Evolutionary conservation across 2,888 invertebrate genomes (phyloP).

Genomic region (Taenaris catops): DNA sequence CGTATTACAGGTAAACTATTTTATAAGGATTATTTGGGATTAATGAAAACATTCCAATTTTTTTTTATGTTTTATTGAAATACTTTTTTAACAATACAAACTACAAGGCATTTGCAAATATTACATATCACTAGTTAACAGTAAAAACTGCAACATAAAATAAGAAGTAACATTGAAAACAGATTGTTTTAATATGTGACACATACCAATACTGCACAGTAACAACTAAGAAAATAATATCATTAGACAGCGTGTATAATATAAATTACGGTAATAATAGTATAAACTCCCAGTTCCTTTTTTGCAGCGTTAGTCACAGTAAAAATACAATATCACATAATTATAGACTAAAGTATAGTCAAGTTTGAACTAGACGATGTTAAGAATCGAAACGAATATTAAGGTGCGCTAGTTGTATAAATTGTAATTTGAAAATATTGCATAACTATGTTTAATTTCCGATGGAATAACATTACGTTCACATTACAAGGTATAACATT

Average conservation of each 20-base stretch:
- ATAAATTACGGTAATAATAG: slow-evolving; percentile 1
- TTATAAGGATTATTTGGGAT: too few relatives aligned
- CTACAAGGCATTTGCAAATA: slow-evolving; percentile 42
- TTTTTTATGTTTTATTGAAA: slow-evolving; percentile 24
- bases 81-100: slow-evolving; percentile 46
- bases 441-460: too few relatives aligned
- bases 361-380: too few relatives aligned
- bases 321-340: slow-evolving; percentile 12
- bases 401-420: too few relatives aligned
- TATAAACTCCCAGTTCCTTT: slow-evolving; percentile 4
- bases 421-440: too few relatives aligned
- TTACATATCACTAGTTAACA: slow-evolving; percentile 29
- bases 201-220: slow-evolving; percentile 13
- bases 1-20: too few relatives aligned
- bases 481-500: too few relatives aligned
- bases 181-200: slow-evolving; percentile 1
- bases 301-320: background rate
- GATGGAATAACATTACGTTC: too few relatives aligned
- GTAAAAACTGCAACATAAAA: slow-evolving; percentile 35
- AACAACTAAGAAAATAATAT: slow-evolving; percentile 8
- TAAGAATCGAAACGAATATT: too few relatives aligned
- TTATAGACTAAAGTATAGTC: background rate
- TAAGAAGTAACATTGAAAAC: background rate
- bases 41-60: too few relatives aligned
- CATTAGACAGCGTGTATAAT: slow-evolving; percentile 14